Conservation (phyloP, 2,113 vertebrate species). For the Triplophysa tibetana region DNA sequence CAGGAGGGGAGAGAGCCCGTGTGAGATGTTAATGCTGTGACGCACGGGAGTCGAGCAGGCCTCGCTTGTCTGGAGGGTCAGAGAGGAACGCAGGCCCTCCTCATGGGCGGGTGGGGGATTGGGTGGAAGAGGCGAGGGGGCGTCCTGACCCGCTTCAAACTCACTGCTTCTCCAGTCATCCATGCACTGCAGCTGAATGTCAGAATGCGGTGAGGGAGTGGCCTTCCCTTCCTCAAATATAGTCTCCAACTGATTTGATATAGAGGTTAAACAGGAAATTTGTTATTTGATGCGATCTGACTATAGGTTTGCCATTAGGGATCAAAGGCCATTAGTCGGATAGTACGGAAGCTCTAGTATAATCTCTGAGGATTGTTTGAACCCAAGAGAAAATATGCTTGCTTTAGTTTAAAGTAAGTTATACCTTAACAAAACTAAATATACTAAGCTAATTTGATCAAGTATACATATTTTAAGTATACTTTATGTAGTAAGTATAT, state of each 20-base stretch:
- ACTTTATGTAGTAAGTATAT: too few relatives aligned
- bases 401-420: too few relatives aligned
- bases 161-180: slow-evolving; percentile 70
- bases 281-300: too few relatives aligned
- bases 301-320: too few relatives aligned
- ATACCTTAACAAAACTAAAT: too few relatives aligned
- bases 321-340: too few relatives aligned
- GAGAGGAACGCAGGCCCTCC: slow-evolving; percentile 67
- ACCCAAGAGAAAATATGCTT: neutral
- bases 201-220: slow-evolving; percentile 61
- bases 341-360: too few relatives aligned
- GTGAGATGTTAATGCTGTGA: slow-evolving; percentile 72
- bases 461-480: too few relatives aligned
- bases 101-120: slow-evolving; percentile 53
- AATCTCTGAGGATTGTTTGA: neutral
- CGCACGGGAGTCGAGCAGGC: slow-evolving; percentile 61
- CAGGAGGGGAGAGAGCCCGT: slow-evolving; percentile 65
- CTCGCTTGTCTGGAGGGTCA: slow-evolving; percentile 70
- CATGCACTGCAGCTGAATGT: slow-evolving; percentile 66
- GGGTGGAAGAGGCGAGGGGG: slow-evolving; percentile 52
- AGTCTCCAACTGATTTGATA: slow-evolving; percentile 63
- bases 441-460: too few relatives aligned
- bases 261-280: neutral
- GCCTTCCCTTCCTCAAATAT: slow-evolving; percentile 64
- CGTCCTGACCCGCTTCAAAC: slow-evolving; percentile 61